A percentile compares a stretch with the other conserved stretches of the same genome.
Evolutionary conservation across 1,140 invertebrate genomes (phyloP).

Genomic region (Euglossa dilemma): DNA sequence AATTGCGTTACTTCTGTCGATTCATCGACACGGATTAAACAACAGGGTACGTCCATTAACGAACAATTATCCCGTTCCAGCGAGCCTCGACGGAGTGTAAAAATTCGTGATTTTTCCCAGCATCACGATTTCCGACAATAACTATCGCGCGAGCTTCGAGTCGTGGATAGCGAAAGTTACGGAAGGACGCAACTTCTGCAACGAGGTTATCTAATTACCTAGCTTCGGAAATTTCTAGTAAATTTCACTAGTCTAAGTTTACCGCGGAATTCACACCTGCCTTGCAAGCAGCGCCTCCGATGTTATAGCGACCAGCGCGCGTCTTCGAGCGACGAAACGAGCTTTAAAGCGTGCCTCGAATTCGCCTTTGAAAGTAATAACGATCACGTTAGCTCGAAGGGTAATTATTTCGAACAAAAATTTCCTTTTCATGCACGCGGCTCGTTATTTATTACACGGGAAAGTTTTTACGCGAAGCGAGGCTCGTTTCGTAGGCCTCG

Average conservation of each 20-base stretch:
- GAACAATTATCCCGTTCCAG: not conserved
- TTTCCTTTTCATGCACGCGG: not conserved
- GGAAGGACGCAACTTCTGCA: not conserved
- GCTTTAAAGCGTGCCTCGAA: not conserved
- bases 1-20: not conserved
- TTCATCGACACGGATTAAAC: not conserved
- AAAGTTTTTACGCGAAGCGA: not conserved
- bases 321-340: too few relatives aligned
- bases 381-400: too few relatives aligned
- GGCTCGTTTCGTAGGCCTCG: not conserved
- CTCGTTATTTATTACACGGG: not conserved
- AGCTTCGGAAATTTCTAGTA: not conserved
- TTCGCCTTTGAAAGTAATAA: not conserved
- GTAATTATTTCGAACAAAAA: not conserved
- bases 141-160: not conserved
- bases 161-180: not conserved
- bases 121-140: not conserved
- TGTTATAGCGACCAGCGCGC: not conserved
- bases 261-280: not conserved
- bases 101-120: not conserved
- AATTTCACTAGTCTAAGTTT: not conserved
- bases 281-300: not conserved
- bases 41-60: not conserved
- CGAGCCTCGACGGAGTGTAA: not conserved
- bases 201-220: not conserved